Evolutionary conservation across 1,140 invertebrate genomes (phyloP), one percentile per base, ranked within the genome.

Genomic region (Drosophila orena): DNA sequence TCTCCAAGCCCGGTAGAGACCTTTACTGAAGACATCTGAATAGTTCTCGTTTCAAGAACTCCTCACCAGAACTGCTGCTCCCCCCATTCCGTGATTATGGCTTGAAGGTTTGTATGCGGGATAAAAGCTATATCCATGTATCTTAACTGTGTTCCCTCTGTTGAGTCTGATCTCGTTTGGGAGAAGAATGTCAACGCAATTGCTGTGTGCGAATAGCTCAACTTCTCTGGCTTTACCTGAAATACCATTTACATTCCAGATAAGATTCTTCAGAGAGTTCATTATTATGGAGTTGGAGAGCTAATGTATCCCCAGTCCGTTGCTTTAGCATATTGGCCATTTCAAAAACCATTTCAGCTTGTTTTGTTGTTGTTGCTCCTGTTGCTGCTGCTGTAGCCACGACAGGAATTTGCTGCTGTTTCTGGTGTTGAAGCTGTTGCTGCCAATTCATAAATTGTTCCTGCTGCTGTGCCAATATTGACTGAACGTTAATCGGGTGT

Each of bases 331-430:
- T 14, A 14, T 38, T 38, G 37, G 37, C 37, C 37, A 38, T 38
- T 38, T 38, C 4, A 14, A 14, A 38, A 38, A 38, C 37, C 14
- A 38, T 5, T 14, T 43, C 42, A 15, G 15, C 10, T 43, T 43
- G 15, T 43, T 43, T 43, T 43, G 17, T 20, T 43, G 7, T 43
- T 43, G 17, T 43, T 43, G 42, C 10, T 43, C 17, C 17, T 43
- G 42, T 11, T 43, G 42, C 42, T 43, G 42, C 15, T 43, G 17
- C 42, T 20, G 42, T 11, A 43, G 17, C 17, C 42, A 43, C 42
- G 17, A 43, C 3, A 43, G n/a, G 42, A 43, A 43, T 43, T n/a
- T 43, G 42, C 8, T 43, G 42, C 42, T 42, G 40, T n/a, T 42
- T 5, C 4, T 42, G 40, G 6, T 43, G 42, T 15, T 43, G 42